These are phyloP conservation scores for Dynastes maya DNA, from an alignment of 2,888 invertebrate genomes.

Conservation along the genomic window DNA sequence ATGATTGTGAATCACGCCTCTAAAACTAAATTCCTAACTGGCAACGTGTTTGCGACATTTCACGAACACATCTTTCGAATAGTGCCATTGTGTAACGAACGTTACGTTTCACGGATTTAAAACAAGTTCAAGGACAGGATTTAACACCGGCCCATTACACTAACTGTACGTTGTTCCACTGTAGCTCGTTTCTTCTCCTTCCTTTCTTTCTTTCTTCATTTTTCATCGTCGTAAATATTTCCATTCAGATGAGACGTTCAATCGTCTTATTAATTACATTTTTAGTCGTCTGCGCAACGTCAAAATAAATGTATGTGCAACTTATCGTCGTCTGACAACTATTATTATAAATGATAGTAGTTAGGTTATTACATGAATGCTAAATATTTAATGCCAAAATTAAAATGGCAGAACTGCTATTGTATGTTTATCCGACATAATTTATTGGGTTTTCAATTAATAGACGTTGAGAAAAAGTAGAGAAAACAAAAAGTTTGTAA, in stretches of 20 bases:
- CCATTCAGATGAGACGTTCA: slow-evolving; percentile 30
- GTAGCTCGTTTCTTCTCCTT: slow-evolving; percentile 22
- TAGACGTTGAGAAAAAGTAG: too few relatives aligned
- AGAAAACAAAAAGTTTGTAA: too few relatives aligned
- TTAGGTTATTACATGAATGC: background rate
- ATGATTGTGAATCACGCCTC: slow-evolving; percentile 28
- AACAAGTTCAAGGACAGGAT: slow-evolving; percentile 44
- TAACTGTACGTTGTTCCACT: slow-evolving; percentile 44
- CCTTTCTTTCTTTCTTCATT: slow-evolving; percentile 38
- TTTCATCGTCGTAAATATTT: slow-evolving; percentile 22
- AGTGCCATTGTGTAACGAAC: slow-evolving; percentile 33
- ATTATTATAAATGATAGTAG: background rate
- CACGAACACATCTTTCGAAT: slow-evolving; percentile 25
- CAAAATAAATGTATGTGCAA: slow-evolving; percentile 6
- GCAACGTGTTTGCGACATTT: slow-evolving; percentile 29
- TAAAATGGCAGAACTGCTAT: too few relatives aligned
- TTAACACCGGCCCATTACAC: slow-evolving; percentile 20
- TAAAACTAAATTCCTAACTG: slow-evolving; percentile 9
- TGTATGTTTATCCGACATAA: too few relatives aligned
- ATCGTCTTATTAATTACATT: background rate
- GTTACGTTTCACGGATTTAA: slow-evolving; percentile 28
- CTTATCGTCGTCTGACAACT: background rate
- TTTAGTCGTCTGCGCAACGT: background rate
- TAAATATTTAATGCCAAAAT: slow-evolving; percentile 8
- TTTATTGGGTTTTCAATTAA: too few relatives aligned